A percentile compares a stretch with the other conserved stretches of the same genome.
These are phyloP conservation scores for Actinopyga echinites DNA, from an alignment of 53 echinoderm and acorn worm species.

Conservation along the genomic window DNA sequence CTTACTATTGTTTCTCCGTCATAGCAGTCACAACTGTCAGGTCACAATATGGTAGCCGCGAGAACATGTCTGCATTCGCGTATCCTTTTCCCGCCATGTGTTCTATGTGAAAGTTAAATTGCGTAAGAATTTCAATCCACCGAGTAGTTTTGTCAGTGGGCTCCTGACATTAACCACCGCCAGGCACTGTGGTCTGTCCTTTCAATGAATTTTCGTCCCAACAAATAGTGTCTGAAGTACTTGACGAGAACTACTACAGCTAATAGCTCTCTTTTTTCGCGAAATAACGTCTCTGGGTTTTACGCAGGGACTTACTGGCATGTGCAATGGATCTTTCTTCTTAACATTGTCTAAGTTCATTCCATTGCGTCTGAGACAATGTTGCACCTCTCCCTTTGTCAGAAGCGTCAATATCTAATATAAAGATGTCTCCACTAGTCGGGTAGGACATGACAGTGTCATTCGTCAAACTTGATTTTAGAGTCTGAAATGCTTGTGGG, in stretches of 20 bases:
- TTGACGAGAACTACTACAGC: too few relatives aligned
- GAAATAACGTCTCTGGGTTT: too few relatives aligned
- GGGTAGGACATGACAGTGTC: conserved; percentile 55
- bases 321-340: conserved; percentile 71
- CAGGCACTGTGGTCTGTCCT: conserved; percentile 56
- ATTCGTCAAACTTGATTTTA: conserved; percentile 25
- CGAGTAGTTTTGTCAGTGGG: conserved; percentile 57
- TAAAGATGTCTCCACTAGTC: conserved; percentile 52
- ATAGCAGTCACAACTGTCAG: conserved; percentile 50
- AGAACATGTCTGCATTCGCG: conserved; percentile 65
- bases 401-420: conserved; percentile 68
- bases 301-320: too few relatives aligned
- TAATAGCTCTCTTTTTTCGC: conserved; percentile 53
- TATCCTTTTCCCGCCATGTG: conserved; percentile 59
- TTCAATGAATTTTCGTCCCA: conserved; percentile 58
- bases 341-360: conserved; percentile 40
- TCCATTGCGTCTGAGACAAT: conserved; percentile 61
- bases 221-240: conserved; percentile 69
- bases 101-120: conserved; percentile 59
- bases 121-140: conserved; percentile 71
- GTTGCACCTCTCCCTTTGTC: conserved; percentile 55
- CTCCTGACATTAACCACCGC: too few relatives aligned
- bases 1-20: conserved; percentile 19
- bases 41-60: conserved; percentile 46
- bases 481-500: not conserved